Evolutionary conservation across 2,113 vertebrate genomes (phyloP), one percentile per base, ranked within the genome.

Genomic region (Notechis scutatus): DNA sequence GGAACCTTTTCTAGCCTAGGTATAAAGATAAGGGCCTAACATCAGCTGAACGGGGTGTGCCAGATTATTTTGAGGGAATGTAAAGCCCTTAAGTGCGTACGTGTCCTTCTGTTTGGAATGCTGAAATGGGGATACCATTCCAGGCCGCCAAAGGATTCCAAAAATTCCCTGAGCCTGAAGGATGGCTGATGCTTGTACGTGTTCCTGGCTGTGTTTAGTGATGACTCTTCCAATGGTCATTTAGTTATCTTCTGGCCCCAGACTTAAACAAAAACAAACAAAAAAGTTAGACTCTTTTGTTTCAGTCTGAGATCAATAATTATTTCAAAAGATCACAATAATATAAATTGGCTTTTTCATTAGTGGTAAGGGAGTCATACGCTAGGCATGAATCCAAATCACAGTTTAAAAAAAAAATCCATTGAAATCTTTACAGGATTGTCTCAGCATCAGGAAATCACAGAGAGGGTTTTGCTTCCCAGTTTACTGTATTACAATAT

Each of bases 31-130:
- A 69, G 92, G 93, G 90, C 9, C 18, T 45, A 39, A 1, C 59
- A 61, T 24, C 9, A 23, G 8, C 88, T 57, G 15, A 24, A 88
- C 54, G 0, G 0, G 88, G 91, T 64, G 42, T 52, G 94, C 23
- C 0, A 0, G 5, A 0, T 0, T 0, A 24, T 88, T 91, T 5
- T 5, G 59, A 88, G 0, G 8, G 1, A 0, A 0, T 24, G 15
- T 0, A 0, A 45, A 42, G 91, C 10, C n/a, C 20, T n/a, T 55
- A 64, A 64, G 18, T 26, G 34, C 45, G 93, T 26, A 91, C 11
- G 18, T 18, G 39, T 26, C 42, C 26, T 55, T 85, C 34, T 50
- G 61, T 86, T 92, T 5, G 87, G 69, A 18, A 94, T 94, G 29
- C 21, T n/a, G 18, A 47, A 86, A 57, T 61, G 12, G 29, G 88